Base-by-base conservation (phyloP, 2,113 vertebrate species). In the Corythornis madagascariensis region DNA sequence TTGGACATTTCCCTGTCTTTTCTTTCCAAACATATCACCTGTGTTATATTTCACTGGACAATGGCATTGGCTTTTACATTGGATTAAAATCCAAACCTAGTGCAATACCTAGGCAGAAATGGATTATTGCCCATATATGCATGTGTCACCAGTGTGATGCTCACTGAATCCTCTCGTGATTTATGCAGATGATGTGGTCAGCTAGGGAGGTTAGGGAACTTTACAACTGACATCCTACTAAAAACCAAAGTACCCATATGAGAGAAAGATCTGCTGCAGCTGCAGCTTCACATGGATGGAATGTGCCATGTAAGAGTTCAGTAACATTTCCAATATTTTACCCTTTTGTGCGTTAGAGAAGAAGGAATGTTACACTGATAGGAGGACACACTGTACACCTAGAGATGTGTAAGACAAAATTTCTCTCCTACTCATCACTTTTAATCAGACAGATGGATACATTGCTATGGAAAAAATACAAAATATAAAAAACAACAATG, bases 361-460 rank as follows among this genome's bases (percentile, higher is more conserved):
- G 94, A 92, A 76, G 92, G 86, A 91, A 78, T 47, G 65, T 83
- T 95, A 65, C 40, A 83, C 19, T 85, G 81, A 42, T 83, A 88
- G 43, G 76, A 91, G 81, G 83, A 94, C 84, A 82, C 1, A 1
- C 57, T 83, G 47, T 85, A 63, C 48, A 95, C 64, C 79, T 92
- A 94, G 78, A 93, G 94, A 97, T 40, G 61, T 40, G 25, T 82
- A 83, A 96, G 93, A 94, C 81, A 79, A 40, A 13, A 88, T 95
- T 93, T 93, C 66, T 92, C 86, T 95, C 86, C 90, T 93, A 88
- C 87, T 97, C 86, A 91, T 95, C 25, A 8, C 83, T 97, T 96
- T 84, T 96, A 95, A 97, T 97, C 97, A 97, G 96, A 96, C 92
- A 97, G 96, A 97, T 95, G 93, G 95, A 97, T 96, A 97, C 94